These are phyloP conservation scores for Philereme vetulata DNA, from an alignment of 2,888 invertebrate species.

Conservation along the genomic window DNA sequence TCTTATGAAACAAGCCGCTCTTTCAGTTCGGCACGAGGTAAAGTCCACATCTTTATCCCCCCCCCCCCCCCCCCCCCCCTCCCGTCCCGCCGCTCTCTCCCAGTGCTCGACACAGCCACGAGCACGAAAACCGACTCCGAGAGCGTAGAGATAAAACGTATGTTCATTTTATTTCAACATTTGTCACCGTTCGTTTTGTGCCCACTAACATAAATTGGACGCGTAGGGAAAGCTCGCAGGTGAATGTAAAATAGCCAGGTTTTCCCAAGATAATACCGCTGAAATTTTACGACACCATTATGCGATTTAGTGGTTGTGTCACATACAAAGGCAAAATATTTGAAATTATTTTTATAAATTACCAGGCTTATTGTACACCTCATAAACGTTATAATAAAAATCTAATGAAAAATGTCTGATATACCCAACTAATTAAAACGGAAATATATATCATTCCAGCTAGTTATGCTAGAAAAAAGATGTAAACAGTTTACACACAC, in stretches of 20 bases:
- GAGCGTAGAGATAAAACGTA: constrained; percentile 80
- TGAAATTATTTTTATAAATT: constrained; percentile 65
- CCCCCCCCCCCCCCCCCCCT: constrained; percentile 38
- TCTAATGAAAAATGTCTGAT: neutral
- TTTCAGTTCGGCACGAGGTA: constrained; percentile 42
- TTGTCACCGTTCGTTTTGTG: constrained; percentile 84
- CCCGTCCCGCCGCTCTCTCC: constrained; percentile 33
- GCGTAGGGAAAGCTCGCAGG: constrained; percentile 81
- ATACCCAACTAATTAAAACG: neutral
- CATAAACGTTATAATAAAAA: neutral
- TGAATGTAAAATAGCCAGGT: constrained; percentile 83
- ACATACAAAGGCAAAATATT: constrained; percentile 73
- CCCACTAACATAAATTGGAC: constrained; percentile 84
- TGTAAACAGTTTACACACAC: constrained; percentile 24
- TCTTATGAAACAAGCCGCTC: constrained; percentile 56
- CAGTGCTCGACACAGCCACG: constrained; percentile 45
- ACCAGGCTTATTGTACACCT: neutral
- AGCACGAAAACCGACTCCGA: constrained; percentile 69
- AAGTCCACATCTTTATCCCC: constrained; percentile 43
- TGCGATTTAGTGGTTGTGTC: constrained; percentile 80
- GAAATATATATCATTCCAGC: neutral
- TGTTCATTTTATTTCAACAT: constrained; percentile 83
- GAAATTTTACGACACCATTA: constrained; percentile 83
- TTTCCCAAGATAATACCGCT: constrained; percentile 81
- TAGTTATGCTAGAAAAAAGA: neutral